Base-by-base conservation (phyloP, 2,888 invertebrate genomes). In the Panorpa germanica region DNA sequence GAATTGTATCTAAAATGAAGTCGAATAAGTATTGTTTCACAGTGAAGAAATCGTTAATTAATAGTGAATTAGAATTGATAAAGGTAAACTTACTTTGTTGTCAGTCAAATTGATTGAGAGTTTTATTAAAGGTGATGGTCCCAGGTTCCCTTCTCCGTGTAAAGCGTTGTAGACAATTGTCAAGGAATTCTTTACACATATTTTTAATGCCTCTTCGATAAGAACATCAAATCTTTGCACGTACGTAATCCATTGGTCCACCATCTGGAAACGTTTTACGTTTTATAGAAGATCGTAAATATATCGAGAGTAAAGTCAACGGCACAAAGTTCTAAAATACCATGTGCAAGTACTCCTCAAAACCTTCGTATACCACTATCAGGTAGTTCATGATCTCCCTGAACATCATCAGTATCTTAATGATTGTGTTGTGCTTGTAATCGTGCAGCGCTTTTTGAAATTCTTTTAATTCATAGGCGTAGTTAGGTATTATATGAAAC, bases 191-290 rank as follows among this genome's bases (percentile, higher is more conserved):
- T 67, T 72, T 3, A 74, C 62, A 37, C 70, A 61, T 26, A 71
- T 57, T 35, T 67, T 58, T 24, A 80, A 48, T 1, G 85, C 75
- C 47, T 78, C 77, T 52, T 81, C 75, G 33, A 86, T 52, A 45
- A 83, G 58, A n/a, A 54, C 49, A 48, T 88, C 86, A 47, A 82
- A 73, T 45, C 73, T 70, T 41, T 65, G 61, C 3, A 85, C 64
- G 50, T 82, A 85, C 36, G 62, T 61, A 14, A 68, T 58, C 86
- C 86, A 88, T 46, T 82, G 67, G 31, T 63, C 57, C 23, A 69
- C 63, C 62, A 81, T 76, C 78, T 81, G 34, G 18, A n/a, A n/a
- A n/a, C n/a, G n/a, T n/a, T n/a, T n/a, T n/a, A n/a, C n/a, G n/a
- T n/a, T n/a, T n/a, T n/a, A n/a, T n/a, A n/a, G n/a, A n/a, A n/a